Evolutionary conservation across 2,888 invertebrate species (phyloP).

Genomic region (Ochropleura leucogaster): DNA sequence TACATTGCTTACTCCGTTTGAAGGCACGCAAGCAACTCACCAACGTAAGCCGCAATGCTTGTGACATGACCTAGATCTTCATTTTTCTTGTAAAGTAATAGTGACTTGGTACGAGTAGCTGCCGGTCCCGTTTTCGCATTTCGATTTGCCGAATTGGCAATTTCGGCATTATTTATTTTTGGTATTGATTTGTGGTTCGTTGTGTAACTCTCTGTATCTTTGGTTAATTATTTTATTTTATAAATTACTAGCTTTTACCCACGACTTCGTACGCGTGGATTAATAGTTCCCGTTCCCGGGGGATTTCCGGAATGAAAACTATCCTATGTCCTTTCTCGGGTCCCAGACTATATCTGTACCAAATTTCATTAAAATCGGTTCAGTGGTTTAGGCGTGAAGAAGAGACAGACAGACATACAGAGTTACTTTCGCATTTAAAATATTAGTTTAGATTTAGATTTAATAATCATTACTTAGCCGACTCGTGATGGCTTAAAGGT

Average conservation of each 20-base stretch:
- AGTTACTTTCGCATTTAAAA: too few relatives aligned
- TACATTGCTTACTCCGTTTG: constrained; percentile 54
- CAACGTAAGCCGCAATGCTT: constrained; percentile 50
- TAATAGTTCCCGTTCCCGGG: too few relatives aligned
- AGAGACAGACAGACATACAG: too few relatives aligned
- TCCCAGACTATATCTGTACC: too few relatives aligned
- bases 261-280: too few relatives aligned
- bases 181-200: not conserved
- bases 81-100: constrained; percentile 21
- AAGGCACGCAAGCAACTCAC: constrained; percentile 35
- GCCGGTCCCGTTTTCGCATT: constrained; percentile 28
- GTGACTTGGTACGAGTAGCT: constrained; percentile 23
- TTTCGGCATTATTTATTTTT: constrained; percentile 5
- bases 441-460: too few relatives aligned
- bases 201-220: not conserved
- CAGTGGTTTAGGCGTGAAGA: too few relatives aligned
- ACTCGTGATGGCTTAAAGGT: too few relatives aligned
- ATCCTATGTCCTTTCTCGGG: too few relatives aligned
- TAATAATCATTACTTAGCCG: too few relatives aligned
- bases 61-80: constrained; percentile 33
- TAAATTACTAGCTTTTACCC: not conserved
- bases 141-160: constrained; percentile 32
- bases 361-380: too few relatives aligned
- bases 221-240: not conserved
- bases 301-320: too few relatives aligned